Conservation (phyloP, 2,113 vertebrate species). For the Ranitomeya imitator region DNA sequence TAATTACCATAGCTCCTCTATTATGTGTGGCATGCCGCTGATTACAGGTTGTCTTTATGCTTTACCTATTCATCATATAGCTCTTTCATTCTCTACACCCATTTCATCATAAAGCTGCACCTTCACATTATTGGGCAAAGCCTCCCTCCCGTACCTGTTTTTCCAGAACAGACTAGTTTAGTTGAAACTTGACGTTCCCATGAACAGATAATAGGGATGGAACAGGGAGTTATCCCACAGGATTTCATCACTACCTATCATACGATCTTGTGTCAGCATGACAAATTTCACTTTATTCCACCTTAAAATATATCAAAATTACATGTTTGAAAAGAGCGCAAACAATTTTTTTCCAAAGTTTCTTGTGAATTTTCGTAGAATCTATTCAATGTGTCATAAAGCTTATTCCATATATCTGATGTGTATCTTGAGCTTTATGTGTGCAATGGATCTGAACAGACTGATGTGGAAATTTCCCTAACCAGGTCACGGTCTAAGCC, state of each 20-base stretch:
- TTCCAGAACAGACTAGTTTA: conserved; percentile 6
- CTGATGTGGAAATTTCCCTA: not conserved
- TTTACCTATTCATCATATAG: not conserved
- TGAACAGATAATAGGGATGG: not conserved
- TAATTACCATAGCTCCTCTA: not conserved
- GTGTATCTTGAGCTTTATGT: not conserved
- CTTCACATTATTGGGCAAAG: not conserved
- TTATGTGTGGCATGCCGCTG: not conserved
- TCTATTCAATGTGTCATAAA: not conserved
- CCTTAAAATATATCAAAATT: not conserved
- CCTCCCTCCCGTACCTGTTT: conserved; percentile 18
- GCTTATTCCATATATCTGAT: not conserved
- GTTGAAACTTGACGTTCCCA: not conserved
- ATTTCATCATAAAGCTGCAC: conserved; percentile 6
- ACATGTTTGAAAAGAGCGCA: not conserved
- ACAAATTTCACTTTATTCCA: not conserved
- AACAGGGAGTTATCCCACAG: not conserved
- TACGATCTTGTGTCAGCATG: not conserved
- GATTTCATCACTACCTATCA: not conserved
- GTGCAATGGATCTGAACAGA: not conserved
- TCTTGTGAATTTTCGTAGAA: too few species aligned
- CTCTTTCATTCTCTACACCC: not conserved
- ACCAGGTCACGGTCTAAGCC: not conserved
- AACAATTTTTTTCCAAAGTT: not conserved
- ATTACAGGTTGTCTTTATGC: not conserved